phyloP scores from a whole-genome alignment of 2,888 invertebrate species.

The Dasypolia templi region DNA sequence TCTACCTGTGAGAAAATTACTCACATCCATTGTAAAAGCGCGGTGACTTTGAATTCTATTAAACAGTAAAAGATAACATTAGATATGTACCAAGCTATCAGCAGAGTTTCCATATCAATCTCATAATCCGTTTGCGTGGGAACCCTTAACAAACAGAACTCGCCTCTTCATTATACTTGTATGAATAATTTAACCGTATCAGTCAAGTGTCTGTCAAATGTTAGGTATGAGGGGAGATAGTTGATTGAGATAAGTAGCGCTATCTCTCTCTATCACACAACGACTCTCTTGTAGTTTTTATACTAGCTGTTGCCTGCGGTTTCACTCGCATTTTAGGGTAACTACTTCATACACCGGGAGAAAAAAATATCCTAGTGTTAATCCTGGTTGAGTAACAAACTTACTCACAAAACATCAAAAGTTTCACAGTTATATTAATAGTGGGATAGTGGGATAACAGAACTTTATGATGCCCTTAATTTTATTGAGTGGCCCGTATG shows the following conservation, averaged over 20 bases:
- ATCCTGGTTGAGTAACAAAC: not conserved
- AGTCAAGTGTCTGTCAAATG: slow-evolving; percentile 60
- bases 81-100: slow-evolving; percentile 25
- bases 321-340: not conserved
- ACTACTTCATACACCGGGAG: not conserved
- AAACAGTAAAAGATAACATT: slow-evolving; percentile 27
- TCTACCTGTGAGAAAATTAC: not conserved
- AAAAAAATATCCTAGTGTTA: not conserved
- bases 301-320: not conserved
- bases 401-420: not conserved
- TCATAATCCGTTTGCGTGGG: slow-evolving; percentile 53
- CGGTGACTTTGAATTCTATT: slow-evolving; percentile 13
- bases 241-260: slow-evolving; percentile 39
- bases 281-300: slow-evolving; percentile 8
- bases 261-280: slow-evolving; percentile 42
- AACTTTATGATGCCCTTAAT: slow-evolving; percentile 21
- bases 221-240: slow-evolving; percentile 57
- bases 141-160: slow-evolving; percentile 50
- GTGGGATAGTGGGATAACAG: slow-evolving; percentile 15
- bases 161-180: slow-evolving; percentile 50
- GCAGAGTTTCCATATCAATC: slow-evolving; percentile 48
- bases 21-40: slow-evolving; percentile 4
- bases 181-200: slow-evolving; percentile 64
- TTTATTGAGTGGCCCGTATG: slow-evolving; percentile 46
- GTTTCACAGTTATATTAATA: not conserved